Evolutionary conservation across 2,888 invertebrate species (phyloP), one percentile per base, ranked within the genome.

Genomic region (Pasiphila rectangulata): DNA sequence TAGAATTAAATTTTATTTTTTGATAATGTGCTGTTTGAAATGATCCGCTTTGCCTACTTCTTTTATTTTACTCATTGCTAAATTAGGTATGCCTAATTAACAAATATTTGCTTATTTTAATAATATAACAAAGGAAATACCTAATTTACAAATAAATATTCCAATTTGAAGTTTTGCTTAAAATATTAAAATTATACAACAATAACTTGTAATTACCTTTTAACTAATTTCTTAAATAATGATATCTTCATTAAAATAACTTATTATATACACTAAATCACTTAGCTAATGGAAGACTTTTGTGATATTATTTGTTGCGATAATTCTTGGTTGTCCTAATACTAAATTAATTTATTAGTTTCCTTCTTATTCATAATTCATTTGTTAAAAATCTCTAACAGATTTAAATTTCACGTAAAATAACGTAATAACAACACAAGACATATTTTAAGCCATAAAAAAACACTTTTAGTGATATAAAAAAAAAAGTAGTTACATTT

Each of bases 261-360:
- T 10, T 37, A 9, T 6, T 46, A 51, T 42, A 35, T 51, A 51
- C 48, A 46, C 16, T 51, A 52, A 15, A 53, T 57, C 27, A 48
- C 69, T 74, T 73, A 71, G 6, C 45, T 78, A 81, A 59, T 85
- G 86, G 87, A 87, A 87, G 86, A 87, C 86, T 59, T 72, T 73
- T 57, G 89, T 89, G 89, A 89, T 89, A 89, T 89, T 83, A 80
- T 89, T 86, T 84, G 79, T 83, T 63, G 71, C 57, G 84, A 87
- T 86, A 68, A 75, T 89, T 89, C 89, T 89, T 89, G 89, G 89
- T 89, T 89, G 79, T 60, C 60, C 56, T 66, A 73, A 59, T 29
- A 43, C 67, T 75, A 75, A 65, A 34, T 53, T 50, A n/a, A 4
- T 16, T 9, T 12, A 30, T 6, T n/a, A 30, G n/a, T 30, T 13